Evolutionary conservation across 2,113 vertebrate species (phyloP).

Genomic region (Neogale vison): DNA sequence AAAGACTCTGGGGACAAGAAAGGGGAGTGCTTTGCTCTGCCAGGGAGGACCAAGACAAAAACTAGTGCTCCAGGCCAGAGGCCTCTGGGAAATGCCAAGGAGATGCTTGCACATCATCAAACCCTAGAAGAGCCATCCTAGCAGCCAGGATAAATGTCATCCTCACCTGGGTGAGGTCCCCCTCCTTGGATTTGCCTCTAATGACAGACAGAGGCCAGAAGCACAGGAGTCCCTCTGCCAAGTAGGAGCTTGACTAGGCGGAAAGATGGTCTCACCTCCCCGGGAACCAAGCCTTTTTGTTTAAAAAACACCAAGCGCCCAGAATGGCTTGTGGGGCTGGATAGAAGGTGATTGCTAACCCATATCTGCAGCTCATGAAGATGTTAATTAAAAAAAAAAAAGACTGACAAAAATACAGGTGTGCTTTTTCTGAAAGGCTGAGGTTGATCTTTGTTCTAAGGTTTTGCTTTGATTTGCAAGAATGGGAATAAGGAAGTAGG

Average conservation of each 20-base stretch:
- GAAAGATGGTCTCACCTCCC: neutral
- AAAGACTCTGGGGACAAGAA: neutral
- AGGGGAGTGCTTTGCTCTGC: neutral
- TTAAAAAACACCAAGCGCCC: neutral
- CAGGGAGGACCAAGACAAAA: neutral
- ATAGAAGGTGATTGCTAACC: neutral
- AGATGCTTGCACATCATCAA: neutral
- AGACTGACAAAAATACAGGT: neutral
- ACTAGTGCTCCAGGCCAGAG: neutral
- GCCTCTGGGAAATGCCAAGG: neutral
- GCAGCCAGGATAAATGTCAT: neutral
- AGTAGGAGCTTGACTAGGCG: neutral
- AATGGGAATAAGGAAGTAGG: conserved; percentile 2
- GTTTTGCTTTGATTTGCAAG: conserved; percentile 40
- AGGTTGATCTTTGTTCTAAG: conserved; percentile 6
- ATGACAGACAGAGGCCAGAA: neutral
- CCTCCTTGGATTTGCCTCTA: neutral
- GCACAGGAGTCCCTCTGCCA: neutral
- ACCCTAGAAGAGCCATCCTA: neutral
- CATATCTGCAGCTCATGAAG: neutral
- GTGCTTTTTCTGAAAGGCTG: neutral
- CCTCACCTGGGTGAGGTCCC: neutral
- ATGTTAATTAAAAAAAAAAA: neutral
- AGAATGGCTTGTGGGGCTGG: neutral
- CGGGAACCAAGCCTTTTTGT: neutral